phyloP scores from a whole-genome alignment of 2,113 vertebrate genomes.

The Calidris pugnax region DNA sequence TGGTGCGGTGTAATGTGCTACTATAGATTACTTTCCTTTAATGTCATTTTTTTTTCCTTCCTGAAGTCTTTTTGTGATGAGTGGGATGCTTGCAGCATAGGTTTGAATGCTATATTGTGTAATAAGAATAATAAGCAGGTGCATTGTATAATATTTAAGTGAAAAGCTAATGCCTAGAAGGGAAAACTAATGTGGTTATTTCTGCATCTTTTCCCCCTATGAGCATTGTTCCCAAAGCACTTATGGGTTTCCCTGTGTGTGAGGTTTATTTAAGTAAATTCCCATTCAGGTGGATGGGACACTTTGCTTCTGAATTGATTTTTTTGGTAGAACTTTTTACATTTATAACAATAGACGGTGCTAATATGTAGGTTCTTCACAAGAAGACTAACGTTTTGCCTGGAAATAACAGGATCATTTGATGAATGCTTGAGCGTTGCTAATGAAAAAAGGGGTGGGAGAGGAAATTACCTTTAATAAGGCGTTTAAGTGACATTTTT shows the following conservation, averaged over 20 bases:
- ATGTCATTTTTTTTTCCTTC: not conserved
- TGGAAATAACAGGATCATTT: conserved; percentile 27
- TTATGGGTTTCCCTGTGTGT: not conserved
- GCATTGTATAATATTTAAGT: not conserved
- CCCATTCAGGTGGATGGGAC: not conserved
- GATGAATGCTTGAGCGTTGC: conserved; percentile 31
- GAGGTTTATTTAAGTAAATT: conserved; percentile 28
- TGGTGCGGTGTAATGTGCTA: not conserved
- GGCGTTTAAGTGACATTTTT: conserved; percentile 55
- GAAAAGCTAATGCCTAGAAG: not conserved
- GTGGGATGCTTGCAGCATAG: not conserved
- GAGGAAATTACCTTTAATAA: conserved; percentile 61
- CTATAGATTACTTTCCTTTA: not conserved
- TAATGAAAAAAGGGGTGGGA: conserved; percentile 50
- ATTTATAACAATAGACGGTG: not conserved
- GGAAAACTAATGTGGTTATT: not conserved
- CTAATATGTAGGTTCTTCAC: not conserved
- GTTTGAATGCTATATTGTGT: not conserved
- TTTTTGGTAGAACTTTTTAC: not conserved
- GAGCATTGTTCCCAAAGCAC: not conserved
- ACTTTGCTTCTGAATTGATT: not conserved
- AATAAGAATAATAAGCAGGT: conserved; percentile 35
- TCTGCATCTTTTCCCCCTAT: not conserved
- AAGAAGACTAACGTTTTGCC: not conserved
- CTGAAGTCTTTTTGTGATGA: not conserved